phyloP scores from a whole-genome alignment of 2,113 vertebrate genomes.

The Zeus faber region DNA sequence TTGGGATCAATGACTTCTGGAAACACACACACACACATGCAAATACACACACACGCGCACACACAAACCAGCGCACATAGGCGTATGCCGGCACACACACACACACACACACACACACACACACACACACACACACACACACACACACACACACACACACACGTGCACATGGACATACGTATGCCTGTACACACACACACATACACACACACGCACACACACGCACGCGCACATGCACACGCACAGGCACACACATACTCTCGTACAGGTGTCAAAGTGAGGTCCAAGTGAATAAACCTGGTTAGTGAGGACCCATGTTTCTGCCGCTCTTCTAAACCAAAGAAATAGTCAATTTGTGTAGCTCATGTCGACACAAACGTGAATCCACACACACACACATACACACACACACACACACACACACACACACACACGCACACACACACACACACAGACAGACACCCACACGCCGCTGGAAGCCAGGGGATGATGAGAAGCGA shows the following conservation, averaged over 20 bases:
- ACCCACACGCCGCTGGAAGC: constrained; percentile 8
- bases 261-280: no score
- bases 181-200: background rate
- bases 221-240: background rate
- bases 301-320: no score
- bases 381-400: background rate
- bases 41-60: background rate
- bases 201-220: background rate
- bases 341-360: no score
- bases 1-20: constrained; percentile 36
- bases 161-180: no score
- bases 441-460: constrained; percentile 8
- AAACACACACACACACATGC: background rate
- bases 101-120: background rate
- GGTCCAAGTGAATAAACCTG: no score
- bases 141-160: background rate
- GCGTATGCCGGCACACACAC: no score
- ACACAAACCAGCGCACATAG: no score
- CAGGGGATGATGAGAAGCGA: constrained; percentile 51
- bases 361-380: background rate
- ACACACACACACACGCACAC: background rate
- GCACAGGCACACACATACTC: background rate
- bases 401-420: background rate
- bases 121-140: constrained; percentile 1
- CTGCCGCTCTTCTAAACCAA: no score